Percentiles rank a stretch among this genome's conserved stretches.
Evolutionary conservation across 1,140 invertebrate species (phyloP).

Genomic region (Saccostrea echinata): DNA sequence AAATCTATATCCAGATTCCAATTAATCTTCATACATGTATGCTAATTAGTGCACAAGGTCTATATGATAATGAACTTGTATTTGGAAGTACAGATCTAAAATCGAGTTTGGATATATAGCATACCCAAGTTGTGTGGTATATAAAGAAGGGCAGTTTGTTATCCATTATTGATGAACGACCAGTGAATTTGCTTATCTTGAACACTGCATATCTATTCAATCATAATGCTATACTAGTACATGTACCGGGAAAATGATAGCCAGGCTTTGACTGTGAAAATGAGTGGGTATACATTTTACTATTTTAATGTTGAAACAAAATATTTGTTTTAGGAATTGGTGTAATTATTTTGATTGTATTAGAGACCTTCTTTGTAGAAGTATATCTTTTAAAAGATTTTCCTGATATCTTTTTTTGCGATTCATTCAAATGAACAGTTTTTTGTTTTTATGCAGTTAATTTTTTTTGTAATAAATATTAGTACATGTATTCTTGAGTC

Average conservation of each 20-base stretch:
- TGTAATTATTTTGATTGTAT: background rate
- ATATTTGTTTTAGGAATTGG: background rate
- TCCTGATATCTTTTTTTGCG: too few relatives aligned
- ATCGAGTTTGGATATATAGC: background rate
- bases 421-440: too few relatives aligned
- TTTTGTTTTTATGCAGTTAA: too few relatives aligned
- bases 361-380: background rate
- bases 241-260: background rate
- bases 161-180: background rate
- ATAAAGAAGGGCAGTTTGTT: background rate
- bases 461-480: too few relatives aligned
- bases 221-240: background rate
- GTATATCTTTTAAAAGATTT: too few relatives aligned
- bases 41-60: background rate
- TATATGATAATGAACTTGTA: background rate
- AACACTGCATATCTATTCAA: background rate
- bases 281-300: slow-evolving; percentile 1
- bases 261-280: background rate
- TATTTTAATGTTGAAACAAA: background rate
- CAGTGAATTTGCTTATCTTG: slow-evolving; percentile 20
- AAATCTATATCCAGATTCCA: background rate
- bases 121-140: background rate
- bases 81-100: background rate
- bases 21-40: background rate
- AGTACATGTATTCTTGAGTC: too few relatives aligned